phyloP scores from a whole-genome alignment of 2,888 invertebrate species.

The Cerceris ruficornis region DNA sequence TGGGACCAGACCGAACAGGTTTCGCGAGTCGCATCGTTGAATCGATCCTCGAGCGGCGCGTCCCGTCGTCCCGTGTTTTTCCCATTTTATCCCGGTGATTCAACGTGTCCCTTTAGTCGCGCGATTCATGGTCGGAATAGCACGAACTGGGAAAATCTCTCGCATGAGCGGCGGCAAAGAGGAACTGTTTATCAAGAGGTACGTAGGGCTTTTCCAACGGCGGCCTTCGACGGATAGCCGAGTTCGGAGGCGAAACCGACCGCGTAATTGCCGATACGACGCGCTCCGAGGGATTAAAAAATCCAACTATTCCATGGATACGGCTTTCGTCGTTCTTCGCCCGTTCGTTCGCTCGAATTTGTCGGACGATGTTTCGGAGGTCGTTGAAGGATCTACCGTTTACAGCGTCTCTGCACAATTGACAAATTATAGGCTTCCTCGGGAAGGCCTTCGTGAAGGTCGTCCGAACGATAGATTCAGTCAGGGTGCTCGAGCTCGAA shows the following conservation, averaged over 20 bases:
- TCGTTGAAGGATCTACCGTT: no score
- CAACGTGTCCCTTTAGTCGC: not conserved
- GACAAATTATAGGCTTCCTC: no score
- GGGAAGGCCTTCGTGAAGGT: no score
- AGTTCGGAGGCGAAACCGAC: conserved; percentile 47
- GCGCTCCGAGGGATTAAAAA: conserved; percentile 7
- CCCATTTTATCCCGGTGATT: conserved; percentile 2
- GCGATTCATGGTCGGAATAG: conserved; percentile 19
- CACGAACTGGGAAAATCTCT: conserved; percentile 44
- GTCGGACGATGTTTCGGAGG: no score
- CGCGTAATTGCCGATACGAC: conserved; percentile 54
- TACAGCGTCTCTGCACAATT: no score
- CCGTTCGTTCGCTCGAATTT: no score
- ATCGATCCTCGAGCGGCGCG: not conserved
- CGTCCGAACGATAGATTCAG: no score
- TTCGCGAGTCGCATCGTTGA: no score
- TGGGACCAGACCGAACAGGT: no score
- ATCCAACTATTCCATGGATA: not conserved
- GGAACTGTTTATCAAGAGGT: conserved; percentile 55
- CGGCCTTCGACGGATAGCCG: conserved; percentile 14
- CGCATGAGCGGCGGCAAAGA: conserved; percentile 49
- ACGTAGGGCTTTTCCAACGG: conserved; percentile 19
- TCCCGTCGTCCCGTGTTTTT: not conserved
- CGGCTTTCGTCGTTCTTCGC: no score
- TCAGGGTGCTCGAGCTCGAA: no score